These are phyloP conservation scores for Apistogramma diplotaenia DNA, from an alignment of 2,113 vertebrate species.

Conservation along the genomic window DNA sequence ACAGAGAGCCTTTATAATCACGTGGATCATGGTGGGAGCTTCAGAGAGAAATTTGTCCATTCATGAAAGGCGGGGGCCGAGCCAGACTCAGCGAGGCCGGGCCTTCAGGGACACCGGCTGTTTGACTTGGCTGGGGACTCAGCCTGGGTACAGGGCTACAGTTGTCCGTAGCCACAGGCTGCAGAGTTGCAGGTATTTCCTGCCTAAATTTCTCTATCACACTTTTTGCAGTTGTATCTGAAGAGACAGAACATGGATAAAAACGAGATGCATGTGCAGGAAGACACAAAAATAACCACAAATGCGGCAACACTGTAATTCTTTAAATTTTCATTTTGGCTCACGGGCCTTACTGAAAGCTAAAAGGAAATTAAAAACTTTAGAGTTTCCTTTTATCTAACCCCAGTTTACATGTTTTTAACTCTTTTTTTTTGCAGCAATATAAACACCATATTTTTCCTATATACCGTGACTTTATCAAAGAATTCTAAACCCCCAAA, in stretches of 20 bases:
- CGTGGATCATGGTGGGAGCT: constrained; percentile 45
- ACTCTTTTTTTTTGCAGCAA: background rate
- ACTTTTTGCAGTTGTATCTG: constrained; percentile 72
- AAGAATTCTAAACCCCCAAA: constrained; percentile 15
- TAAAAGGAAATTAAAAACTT: constrained; percentile 59
- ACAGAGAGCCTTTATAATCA: constrained; percentile 70
- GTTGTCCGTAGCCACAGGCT: constrained; percentile 66
- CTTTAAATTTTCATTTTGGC: constrained; percentile 10
- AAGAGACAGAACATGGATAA: constrained; percentile 73
- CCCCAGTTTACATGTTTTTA: constrained; percentile 11
- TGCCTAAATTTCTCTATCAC: constrained; percentile 64
- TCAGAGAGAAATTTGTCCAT: constrained; percentile 68
- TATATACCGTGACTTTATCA: constrained; percentile 26
- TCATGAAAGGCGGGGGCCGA: constrained; percentile 59
- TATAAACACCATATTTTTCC: constrained; percentile 1
- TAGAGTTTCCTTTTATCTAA: constrained; percentile 16
- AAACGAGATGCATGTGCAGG: constrained; percentile 68
- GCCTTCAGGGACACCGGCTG: constrained; percentile 67
- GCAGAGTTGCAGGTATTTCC: constrained; percentile 73
- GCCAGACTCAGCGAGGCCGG: constrained; percentile 45
- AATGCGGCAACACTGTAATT: background rate
- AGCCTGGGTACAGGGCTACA: constrained; percentile 62
- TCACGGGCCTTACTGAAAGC: constrained; percentile 6
- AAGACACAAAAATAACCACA: constrained; percentile 23
- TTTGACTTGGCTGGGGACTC: constrained; percentile 68